Evolutionary conservation across 1,140 invertebrate genomes (phyloP), one percentile per base, ranked within the genome.

Genomic region (Caenorhabditis brenneri): DNA sequence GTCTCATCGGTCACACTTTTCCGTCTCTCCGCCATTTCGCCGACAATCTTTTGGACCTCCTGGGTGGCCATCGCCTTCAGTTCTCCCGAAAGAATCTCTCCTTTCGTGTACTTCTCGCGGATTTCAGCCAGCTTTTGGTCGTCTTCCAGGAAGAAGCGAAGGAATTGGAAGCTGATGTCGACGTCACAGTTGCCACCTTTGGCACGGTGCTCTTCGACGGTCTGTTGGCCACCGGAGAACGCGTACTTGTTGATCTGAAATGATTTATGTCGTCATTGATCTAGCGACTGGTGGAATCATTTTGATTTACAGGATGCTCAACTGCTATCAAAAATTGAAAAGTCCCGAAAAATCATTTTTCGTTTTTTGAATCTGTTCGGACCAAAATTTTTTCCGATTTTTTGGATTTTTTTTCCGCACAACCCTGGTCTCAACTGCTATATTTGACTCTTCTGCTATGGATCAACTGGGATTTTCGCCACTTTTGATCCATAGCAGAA

Each of bases 61-160:
- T 94, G 93, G 83, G 99, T 97, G 10, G 98, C 93, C 88, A 95
- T 93, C 90, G 96, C 95, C 91, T 99, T 99, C 39, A 99, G 92
- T 92, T 97, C 95, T 5, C 97, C 97, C 0, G 96, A 98, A 12
- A 99, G 91, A 91, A 99, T 92, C 89, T 95, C 93, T 36, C 97
- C 97, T 88, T 94, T 95, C 46, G 94, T 93, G 90, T 99, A 99
- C 78, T 95, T 94, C 91, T 93, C 91, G 91, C 93, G 92, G 86
- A 98, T 95, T 91, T 96, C 91, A 88, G 95, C 95, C 81, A 99
- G 91, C 91, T 93, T 93, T 0, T 94, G 94, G 91, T 99, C 97
- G 92, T 98, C 96, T 85, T 99, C 96, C 60, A 98, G 89, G 92
- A 99, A 99, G 92, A 98, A 99, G 58, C 93, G 94, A 1, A 99